These are phyloP conservation scores for Rhincodon typus DNA, from an alignment of 2,797 vertebrate species.

Conservation along the genomic window DNA sequence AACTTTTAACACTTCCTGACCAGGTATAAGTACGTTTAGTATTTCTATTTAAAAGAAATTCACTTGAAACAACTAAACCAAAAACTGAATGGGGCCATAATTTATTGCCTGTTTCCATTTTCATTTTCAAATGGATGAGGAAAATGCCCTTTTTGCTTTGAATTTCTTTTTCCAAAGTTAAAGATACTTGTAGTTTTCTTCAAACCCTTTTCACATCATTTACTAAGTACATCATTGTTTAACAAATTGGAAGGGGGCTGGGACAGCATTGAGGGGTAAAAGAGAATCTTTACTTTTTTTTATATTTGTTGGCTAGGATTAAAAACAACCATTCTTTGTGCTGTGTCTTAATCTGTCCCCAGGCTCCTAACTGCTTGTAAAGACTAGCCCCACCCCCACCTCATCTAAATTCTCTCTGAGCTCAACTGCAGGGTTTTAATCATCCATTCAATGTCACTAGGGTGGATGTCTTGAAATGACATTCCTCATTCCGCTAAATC, in stretches of 20 bases:
- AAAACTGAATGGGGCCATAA: neutral
- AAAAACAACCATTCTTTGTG: neutral
- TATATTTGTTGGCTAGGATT: neutral
- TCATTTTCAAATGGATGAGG: neutral
- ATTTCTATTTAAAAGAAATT: no score
- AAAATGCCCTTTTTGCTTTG: neutral
- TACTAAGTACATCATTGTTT: neutral
- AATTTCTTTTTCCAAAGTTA: neutral
- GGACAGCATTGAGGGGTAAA: neutral
- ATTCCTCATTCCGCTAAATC: neutral
- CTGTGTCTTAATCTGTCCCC: neutral
- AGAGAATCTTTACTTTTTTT: neutral
- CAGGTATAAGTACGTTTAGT: no score
- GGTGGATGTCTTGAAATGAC: neutral
- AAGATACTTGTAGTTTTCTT: neutral
- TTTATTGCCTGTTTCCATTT: neutral
- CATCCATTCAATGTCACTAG: neutral
- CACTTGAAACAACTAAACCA: no score
- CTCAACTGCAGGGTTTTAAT: neutral
- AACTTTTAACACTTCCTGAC: neutral
- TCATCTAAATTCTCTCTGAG: neutral
- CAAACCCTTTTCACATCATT: neutral
- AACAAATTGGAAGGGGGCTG: neutral
- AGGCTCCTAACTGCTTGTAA: neutral
- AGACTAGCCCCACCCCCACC: neutral